Evolutionary conservation across 2,113 vertebrate species (phyloP), one percentile per base, ranked within the genome.

Genomic region (Odocoileus hemionus): DNA sequence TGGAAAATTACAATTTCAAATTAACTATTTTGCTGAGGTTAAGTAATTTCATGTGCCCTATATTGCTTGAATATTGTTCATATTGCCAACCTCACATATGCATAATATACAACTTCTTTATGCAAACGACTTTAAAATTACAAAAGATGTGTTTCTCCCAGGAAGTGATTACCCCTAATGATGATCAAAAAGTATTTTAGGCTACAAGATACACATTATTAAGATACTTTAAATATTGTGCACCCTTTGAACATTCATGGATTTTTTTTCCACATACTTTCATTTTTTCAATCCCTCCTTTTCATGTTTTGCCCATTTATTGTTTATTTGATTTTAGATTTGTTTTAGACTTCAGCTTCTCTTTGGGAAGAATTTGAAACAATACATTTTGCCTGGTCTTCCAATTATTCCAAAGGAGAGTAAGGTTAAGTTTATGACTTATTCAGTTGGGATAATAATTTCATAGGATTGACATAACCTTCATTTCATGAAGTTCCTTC

Each of bases 1-100:
- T 76, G 26, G 47, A 57, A 94, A 94, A 89, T 78, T 64, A 52
- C 16, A 93, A 39, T 78, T 94, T 94, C 47, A 93, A 78, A 94
- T 88, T 78, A 94, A 61, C 55, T 67, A 36, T 90, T 87, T 23
- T 84, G 45, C 89, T 86, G 19, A 52, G 23, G 25, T 87, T 82
- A 96, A 85, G 61, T 57, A 43, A 93, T 93, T 82, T 67, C 30
- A 23, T 61, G 26, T 39, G 17, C 54, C 39, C n/a, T 85, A 5
- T 92, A 23, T 55, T 55, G 60, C 96, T 60, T 93, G 78, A 94
- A 78, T 83, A 57, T 28, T 88, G 89, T 74, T 90, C 19, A 28
- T 64, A 50, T 80, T 76, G 30, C 91, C 39, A 90, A 28, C 26
- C 12, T 61, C 26, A 64, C 39, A 45, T n/a, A 60, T 23, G 28